A percentile compares a stretch with the other conserved stretches of the same genome.
Evolutionary conservation across 2,888 invertebrate genomes (phyloP).

Genomic region (Seladonia tumulorum): DNA sequence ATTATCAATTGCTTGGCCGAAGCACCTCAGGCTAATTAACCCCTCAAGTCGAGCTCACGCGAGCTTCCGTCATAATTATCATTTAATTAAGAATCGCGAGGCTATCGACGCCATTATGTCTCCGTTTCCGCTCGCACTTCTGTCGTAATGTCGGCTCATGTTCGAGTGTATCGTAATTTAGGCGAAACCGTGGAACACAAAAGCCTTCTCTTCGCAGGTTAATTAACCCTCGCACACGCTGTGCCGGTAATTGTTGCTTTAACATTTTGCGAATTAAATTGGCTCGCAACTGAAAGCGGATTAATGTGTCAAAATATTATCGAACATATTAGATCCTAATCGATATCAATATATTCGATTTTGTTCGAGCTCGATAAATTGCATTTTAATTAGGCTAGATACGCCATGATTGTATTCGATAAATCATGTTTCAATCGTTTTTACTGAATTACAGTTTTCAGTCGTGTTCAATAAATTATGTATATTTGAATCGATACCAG

Average conservation of each 20-base stretch:
- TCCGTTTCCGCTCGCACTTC: not conserved
- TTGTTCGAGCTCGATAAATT: not conserved
- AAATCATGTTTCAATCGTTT: not conserved
- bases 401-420: not conserved
- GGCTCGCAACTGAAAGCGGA: not conserved
- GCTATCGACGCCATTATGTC: not conserved
- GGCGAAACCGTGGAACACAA: not conserved
- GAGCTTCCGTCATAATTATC: constrained; percentile 27
- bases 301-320: not conserved
- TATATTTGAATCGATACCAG: not conserved
- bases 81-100: constrained; percentile 12
- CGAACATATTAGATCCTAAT: not conserved
- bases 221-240: not conserved
- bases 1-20: constrained; percentile 16
- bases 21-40: constrained; percentile 45
- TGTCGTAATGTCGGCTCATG: not conserved
- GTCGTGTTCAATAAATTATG: not conserved
- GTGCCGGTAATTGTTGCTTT: not conserved
- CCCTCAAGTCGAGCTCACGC: constrained; percentile 25
- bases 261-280: not conserved
- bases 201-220: not conserved
- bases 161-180: constrained; percentile 9
- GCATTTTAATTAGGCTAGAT: not conserved
- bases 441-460: no score
- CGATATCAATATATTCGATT: constrained; percentile 6